Base-by-base conservation (phyloP, 2,888 invertebrate species). In the Thymelicus acteon region DNA sequence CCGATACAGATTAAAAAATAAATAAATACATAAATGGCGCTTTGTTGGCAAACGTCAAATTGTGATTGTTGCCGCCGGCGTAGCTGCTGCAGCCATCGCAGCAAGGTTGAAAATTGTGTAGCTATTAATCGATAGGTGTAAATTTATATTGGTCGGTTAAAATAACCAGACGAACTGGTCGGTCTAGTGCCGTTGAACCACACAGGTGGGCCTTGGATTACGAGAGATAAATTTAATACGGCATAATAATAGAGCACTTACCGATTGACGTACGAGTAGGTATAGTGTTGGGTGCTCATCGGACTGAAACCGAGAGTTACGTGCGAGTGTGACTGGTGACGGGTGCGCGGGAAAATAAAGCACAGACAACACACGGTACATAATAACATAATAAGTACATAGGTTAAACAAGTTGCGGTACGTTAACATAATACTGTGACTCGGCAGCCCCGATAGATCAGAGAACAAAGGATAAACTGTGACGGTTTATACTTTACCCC, bases 121-220 rank as follows among this genome's bases (percentile, higher is more conserved):
- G 78, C 77, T 79, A 78, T 78, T 75, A 78, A 83, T 81, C 82
- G 87, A 85, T 84, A 86, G 81, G 86, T 86, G 87, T 88, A 88
- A 86, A 89, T 84, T 85, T 85, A 86, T 80, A 81, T 83, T 85
- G 86, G 85, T 79, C 79, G 82, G 85, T 88, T 77, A 77, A 80
- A 77, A 79, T 87, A 88, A 91, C 91, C 88, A 89, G 92, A 87
- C 85, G 78, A 80, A 90, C 91, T 86, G 90, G 92, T 90, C 83
- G 82, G 81, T 81, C 80, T 89, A 90, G 90, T 88, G 90, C 86
- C 91, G 90, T 87, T 92, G 92, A 92, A 92, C 92, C 86, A 86
- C 85, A 85, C 89, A 88, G 89, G 89, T 88, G 91, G 91, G 88
- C 91, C 89, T 90, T 91, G 92, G 88, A 89, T 89, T 88, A 91